Evolutionary conservation across 2,888 invertebrate species (phyloP).

Genomic region (Acanthoscelides obtectus): DNA sequence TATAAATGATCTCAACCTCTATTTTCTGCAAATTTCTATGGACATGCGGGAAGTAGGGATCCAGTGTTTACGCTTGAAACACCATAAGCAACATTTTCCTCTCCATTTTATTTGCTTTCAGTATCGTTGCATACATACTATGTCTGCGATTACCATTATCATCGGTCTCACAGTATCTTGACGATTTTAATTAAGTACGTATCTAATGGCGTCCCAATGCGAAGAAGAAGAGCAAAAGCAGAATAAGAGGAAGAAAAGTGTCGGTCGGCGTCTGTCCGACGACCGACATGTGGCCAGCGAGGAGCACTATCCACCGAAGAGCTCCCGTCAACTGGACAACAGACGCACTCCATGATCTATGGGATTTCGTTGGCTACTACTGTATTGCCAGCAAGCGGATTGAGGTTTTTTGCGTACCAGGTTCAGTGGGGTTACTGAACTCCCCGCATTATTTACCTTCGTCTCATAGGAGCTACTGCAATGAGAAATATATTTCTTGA

Average conservation of each 20-base stretch:
- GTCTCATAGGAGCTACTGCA: too few species aligned
- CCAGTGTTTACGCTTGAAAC: too few species aligned
- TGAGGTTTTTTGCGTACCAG: background rate
- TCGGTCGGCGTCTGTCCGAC: background rate
- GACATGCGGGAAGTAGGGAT: too few species aligned
- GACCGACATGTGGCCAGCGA: slow-evolving; percentile 14
- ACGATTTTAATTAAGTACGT: background rate
- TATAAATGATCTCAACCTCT: too few species aligned
- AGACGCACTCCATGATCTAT: background rate
- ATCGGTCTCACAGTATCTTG: background rate
- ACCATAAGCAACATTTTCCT: too few species aligned
- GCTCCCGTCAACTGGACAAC: slow-evolving; percentile 7
- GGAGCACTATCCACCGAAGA: slow-evolving; percentile 3
- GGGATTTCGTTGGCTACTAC: background rate
- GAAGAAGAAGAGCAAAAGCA: background rate
- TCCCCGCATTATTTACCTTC: background rate
- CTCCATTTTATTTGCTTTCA: background rate
- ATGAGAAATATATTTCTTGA: too few species aligned
- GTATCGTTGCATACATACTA: background rate
- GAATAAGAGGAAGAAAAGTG: background rate
- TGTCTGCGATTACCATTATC: background rate
- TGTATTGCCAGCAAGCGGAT: background rate
- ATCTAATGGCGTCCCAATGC: background rate
- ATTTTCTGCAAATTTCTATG: too few species aligned
- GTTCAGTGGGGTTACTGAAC: background rate